Base-by-base conservation (phyloP, 2,113 vertebrate species). In the Cebus imitator region DNA sequence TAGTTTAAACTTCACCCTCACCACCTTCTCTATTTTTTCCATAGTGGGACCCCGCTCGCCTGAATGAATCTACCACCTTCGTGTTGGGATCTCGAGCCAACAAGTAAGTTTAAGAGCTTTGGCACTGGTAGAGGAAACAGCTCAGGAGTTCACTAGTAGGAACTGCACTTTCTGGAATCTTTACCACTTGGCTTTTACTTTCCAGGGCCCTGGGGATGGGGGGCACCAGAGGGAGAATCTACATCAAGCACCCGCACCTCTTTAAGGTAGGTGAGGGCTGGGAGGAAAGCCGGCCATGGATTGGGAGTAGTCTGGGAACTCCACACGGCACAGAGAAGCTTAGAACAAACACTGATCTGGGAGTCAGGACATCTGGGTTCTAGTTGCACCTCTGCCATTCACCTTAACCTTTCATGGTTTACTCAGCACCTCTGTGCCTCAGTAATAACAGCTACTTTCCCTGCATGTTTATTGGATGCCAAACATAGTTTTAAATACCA, bases 21-120 rank as follows among this genome's bases (percentile, higher is more conserved):
- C 55, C 37, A 40, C 32, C 61, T n/a, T 80, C 37, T 96, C 78
- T 97, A 8, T 92, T 93, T 97, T 98, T 94, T 89, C 23, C 14
- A 76, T 98, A 99, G 99, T 99, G 99, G 99, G 99, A 99, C 96
- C 99, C 99, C 7, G 98, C 99, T 96, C 99, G 99, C 98, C 98
- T 99, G 96, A 99, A 97, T 45, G 99, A 99, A 35, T 97, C 98
- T 91, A 99, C 99, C 94, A 99, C 99, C 13, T 99, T 99, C 97
- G 99, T 99, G 96, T 99, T 99, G 48, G 99, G 99, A 90, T 99
- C 99, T 96, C 99, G 99, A 98, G 99, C 99, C 91, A 99, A 99
- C 98, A 99, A 99, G 99, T 99, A 98, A 99, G 99, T 99, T 66
- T 82, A 0, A 0, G 95, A 4, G 43, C 50, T 55, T 72, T 87